A percentile compares a stretch with the other conserved stretches of the same genome.
Conservation (phyloP, 2,113 vertebrate genomes). For the Anguilla japonica region DNA sequence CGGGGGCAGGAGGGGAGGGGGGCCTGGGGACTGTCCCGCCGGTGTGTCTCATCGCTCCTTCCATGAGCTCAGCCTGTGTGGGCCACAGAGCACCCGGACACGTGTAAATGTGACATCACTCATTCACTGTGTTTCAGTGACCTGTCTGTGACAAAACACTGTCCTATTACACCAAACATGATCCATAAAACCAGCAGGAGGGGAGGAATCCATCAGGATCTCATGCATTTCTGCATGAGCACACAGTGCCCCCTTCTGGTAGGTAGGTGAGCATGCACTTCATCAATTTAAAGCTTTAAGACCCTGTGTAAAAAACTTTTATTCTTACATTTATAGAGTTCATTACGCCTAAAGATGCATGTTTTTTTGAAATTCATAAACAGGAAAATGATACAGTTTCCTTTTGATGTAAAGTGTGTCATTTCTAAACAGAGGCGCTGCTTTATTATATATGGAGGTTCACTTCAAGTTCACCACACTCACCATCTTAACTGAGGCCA, state of each 20-base stretch:
- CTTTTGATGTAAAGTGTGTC: no score
- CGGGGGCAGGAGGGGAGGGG: neutral
- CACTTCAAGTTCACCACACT: neutral
- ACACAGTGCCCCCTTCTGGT: neutral
- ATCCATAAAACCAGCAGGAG: neutral
- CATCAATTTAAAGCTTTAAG: neutral
- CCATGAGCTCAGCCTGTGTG: constrained; percentile 15
- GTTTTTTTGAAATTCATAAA: no score
- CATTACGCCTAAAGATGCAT: no score
- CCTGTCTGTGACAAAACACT: neutral
- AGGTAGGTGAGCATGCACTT: neutral
- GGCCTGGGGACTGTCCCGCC: neutral
- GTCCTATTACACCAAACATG: neutral
- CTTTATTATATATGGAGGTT: neutral
- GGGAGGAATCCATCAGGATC: neutral
- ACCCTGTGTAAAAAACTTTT: no score
- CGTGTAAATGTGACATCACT: neutral
- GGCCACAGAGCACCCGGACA: neutral
- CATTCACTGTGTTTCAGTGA: neutral
- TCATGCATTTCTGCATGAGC: neutral
- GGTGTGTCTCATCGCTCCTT: constrained; percentile 27
- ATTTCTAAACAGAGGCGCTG: no score
- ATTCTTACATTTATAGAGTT: no score
- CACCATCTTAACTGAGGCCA: neutral
- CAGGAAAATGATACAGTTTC: no score